Evolutionary conservation across 2,888 invertebrate genomes (phyloP), one percentile per base, ranked within the genome.

Genomic region (Drosophila niveifrons): DNA sequence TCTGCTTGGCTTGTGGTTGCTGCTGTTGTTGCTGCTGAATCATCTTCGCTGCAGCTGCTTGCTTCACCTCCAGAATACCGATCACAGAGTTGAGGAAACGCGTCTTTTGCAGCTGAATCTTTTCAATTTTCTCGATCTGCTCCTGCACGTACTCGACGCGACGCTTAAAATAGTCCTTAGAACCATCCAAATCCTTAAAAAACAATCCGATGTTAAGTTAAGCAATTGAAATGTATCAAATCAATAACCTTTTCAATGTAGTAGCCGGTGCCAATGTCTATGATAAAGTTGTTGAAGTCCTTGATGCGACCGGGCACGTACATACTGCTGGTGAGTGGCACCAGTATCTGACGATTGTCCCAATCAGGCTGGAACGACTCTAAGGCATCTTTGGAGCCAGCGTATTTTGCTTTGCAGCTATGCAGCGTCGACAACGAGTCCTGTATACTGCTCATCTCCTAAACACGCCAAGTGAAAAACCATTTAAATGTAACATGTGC

Each of bases 201-300:
- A 56, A 1, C 1, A 72, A 62, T 43, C 53, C 29, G 34, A 56
- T 28, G 9, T 47, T 3, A 36, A 36, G 8, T 2, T 11, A 10
- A 18, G n/a, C 3, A 29, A 41, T 11, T 11, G 2, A 43, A 3
- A 41, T 2, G 44, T 9, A 9, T 4, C 23, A 23, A 23, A 23
- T 23, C 23, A 23, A 23, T 4, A 91, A 97, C 97, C 94, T 98
- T 98, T 92, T 98, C 97, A 17, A 97, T 97, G 93, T 96, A 99
- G 92, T 99, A 99, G 73, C 99, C 98, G 56, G 99, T 99, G 55
- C 99, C 99, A 90, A 99, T 96, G 92, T 99, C 99, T 78, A 99
- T 96, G 31, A 99, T 94, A 57, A 98, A 98, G 91, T 96, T 96
- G 58, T 97, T 95, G 34, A 96, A 95, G 90, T 98, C 96, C 70